Percentiles rank a stretch among this genome's conserved stretches.
These are phyloP conservation scores for Smithornis capensis DNA, from an alignment of 2,113 vertebrate genomes.

Conservation along the genomic window DNA sequence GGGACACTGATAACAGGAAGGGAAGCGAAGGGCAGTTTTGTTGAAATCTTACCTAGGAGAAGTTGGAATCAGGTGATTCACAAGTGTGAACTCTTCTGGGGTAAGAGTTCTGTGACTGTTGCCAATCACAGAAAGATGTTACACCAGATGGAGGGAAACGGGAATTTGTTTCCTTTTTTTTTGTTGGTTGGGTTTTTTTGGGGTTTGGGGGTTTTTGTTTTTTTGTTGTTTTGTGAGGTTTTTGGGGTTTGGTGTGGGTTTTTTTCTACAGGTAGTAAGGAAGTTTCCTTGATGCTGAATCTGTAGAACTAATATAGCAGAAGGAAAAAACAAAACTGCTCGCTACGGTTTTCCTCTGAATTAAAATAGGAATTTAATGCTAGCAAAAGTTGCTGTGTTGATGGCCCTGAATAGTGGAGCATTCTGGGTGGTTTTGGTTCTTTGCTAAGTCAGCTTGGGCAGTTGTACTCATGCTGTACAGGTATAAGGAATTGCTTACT, in stretches of 20 bases:
- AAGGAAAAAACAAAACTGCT: background rate
- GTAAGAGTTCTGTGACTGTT: too few species aligned
- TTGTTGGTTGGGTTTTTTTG: fast-evolving
- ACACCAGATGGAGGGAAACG: fast-evolving
- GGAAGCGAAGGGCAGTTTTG: background rate
- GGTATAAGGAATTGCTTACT: background rate
- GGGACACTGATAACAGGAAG: background rate
- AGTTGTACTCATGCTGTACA: background rate
- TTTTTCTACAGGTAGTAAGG: background rate
- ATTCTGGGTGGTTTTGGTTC: background rate
- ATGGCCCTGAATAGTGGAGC: background rate
- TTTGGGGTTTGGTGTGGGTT: background rate
- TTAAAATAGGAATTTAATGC: background rate
- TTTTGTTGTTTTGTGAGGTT: background rate
- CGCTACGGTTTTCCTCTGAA: background rate
- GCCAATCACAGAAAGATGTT: background rate
- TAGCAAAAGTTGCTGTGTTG: background rate
- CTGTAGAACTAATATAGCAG: background rate
- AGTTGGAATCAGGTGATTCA: background rate
- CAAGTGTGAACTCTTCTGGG: background rate
- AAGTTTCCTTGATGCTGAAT: background rate
- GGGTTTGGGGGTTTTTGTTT: background rate
- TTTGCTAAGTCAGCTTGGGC: background rate
- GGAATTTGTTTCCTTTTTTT: background rate
- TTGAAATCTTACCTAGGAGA: background rate